Percentiles rank a stretch among this genome's conserved stretches.
Evolutionary conservation across 2,797 vertebrate genomes (phyloP).

Genomic region (Chelon labrosus): DNA sequence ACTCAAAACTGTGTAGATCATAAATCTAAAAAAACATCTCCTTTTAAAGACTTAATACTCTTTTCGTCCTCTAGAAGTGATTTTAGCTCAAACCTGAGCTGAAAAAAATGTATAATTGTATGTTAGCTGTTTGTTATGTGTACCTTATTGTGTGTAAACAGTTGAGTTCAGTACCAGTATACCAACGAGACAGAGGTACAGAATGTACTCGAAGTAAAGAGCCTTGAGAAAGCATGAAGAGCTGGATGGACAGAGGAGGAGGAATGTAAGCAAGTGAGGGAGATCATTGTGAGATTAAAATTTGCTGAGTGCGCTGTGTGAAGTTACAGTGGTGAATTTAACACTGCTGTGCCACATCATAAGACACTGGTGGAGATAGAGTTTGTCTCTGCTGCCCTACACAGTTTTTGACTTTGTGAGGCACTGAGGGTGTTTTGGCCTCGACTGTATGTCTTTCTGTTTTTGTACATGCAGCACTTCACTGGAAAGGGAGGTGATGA

Average conservation of each 20-base stretch:
- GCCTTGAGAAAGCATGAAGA: conserved; percentile 26
- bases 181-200: conserved; percentile 10
- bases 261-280: conserved; percentile 52
- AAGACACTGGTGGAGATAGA: conserved; percentile 13
- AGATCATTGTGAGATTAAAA: conserved; percentile 41
- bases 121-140: too few species aligned
- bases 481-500: conserved; percentile 14
- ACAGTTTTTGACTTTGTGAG: conserved; percentile 3
- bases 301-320: conserved; percentile 55
- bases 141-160: too few species aligned
- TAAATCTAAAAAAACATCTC: too few species aligned
- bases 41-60: too few species aligned
- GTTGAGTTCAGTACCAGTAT: not conserved
- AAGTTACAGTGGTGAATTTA: conserved; percentile 68
- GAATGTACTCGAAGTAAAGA: conserved; percentile 39
- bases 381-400: conserved; percentile 6
- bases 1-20: too few species aligned
- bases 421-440: not conserved
- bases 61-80: too few species aligned
- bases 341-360: conserved; percentile 53
- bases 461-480: not conserved
- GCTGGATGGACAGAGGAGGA: conserved; percentile 17
- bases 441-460: not conserved
- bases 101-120: too few species aligned
- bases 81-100: too few species aligned